phyloP scores from a whole-genome alignment of 1,140 invertebrate genomes.

The Drosophila carrolli region DNA sequence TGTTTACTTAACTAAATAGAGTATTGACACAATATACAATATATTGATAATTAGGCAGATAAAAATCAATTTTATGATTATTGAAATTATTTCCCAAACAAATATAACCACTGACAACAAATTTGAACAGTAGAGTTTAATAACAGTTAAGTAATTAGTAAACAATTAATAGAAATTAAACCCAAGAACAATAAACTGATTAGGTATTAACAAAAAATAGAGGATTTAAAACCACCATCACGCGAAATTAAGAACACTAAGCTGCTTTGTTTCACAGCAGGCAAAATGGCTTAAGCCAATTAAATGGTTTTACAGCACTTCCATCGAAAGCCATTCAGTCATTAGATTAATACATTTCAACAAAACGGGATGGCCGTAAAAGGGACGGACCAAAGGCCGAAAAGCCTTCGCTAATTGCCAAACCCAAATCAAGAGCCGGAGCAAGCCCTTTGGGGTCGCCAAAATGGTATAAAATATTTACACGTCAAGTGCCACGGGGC shows the following conservation, averaged over 20 bases:
- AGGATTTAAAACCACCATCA: neutral
- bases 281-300: conserved; percentile 11
- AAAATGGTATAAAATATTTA: conserved; percentile 78
- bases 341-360: conserved; percentile 54
- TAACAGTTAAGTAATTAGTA: no score
- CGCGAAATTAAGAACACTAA: neutral
- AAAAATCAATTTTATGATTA: no score
- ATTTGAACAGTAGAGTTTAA: no score
- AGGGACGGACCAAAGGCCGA: conserved; percentile 22
- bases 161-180: neutral
- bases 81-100: no score
- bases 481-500: conserved; percentile 63
- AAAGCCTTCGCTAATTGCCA: conserved; percentile 66
- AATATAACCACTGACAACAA: no score
- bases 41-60: no score
- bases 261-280: neutral
- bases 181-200: neutral
- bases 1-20: no score
- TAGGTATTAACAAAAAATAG: neutral
- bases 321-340: conserved; percentile 30
- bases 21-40: no score
- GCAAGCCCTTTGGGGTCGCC: conserved; percentile 5
- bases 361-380: conserved; percentile 15
- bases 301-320: conserved; percentile 13
- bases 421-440: conserved; percentile 66